Conservation (phyloP, 1,140 invertebrate genomes). For the Trichonephila inaurata region DNA sequence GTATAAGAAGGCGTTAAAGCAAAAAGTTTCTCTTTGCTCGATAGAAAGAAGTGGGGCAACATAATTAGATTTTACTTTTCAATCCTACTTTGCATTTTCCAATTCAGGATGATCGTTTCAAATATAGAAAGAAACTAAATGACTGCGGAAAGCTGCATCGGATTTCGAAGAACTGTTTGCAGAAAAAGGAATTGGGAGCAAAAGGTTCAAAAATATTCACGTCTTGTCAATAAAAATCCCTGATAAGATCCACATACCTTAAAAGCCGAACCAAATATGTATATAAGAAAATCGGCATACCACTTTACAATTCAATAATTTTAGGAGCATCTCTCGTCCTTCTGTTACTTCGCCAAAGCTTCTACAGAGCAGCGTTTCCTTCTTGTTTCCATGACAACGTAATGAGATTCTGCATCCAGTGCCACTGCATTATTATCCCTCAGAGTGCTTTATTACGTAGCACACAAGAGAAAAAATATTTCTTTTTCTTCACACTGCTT, state of each 20-base stretch:
- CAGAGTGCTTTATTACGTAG: conserved; percentile 74
- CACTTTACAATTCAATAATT: conserved; percentile 67
- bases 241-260: conserved; percentile 57
- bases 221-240: conserved; percentile 39
- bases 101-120: conserved; percentile 19
- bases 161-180: conserved; percentile 1
- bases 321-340: conserved; percentile 33
- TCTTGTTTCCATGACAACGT: conserved; percentile 58
- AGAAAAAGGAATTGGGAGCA: neutral
- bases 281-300: conserved; percentile 38
- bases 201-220: conserved; percentile 38
- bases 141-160: conserved; percentile 27
- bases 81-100: neutral
- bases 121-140: neutral
- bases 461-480: conserved; percentile 22
- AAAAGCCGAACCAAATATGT: conserved; percentile 51
- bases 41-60: neutral
- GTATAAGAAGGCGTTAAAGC: neutral
- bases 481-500: conserved; percentile 29
- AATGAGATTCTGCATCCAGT: conserved; percentile 70
- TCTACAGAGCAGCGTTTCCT: conserved; percentile 23
- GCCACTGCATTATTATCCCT: conserved; percentile 68
- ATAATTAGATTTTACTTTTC: conserved; percentile 38
- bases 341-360: conserved; percentile 13
- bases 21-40: neutral